A percentile compares a stretch with the other conserved stretches of the same genome.
phyloP scores from a whole-genome alignment of 1,140 invertebrate genomes.

The Sitophilus oryzae region DNA sequence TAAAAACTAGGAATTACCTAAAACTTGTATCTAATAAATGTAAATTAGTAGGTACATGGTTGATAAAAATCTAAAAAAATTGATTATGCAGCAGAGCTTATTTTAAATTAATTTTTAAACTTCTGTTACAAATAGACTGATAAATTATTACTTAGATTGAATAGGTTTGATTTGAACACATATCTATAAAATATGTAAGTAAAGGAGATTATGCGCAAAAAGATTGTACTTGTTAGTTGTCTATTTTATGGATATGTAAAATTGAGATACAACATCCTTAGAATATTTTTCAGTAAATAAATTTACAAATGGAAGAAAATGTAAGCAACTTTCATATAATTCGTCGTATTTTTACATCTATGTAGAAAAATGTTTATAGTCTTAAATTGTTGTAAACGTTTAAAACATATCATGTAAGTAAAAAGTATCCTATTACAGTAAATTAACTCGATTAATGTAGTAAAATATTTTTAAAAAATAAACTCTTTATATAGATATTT shows the following conservation, averaged over 20 bases:
- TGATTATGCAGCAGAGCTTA: background rate
- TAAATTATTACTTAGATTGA: background rate
- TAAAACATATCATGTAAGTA: background rate
- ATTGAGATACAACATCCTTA: background rate
- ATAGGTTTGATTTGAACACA: background rate
- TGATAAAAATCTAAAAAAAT: no score
- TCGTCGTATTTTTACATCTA: background rate
- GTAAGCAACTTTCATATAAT: no score
- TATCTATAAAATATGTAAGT: no score
- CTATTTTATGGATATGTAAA: background rate
- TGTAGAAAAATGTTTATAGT: background rate
- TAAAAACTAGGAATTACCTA: no score
- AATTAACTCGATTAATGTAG: no score
- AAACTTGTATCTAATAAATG: no score
- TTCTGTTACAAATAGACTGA: background rate
- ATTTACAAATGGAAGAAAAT: background rate
- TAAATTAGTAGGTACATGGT: no score
- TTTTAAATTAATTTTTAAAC: background rate
- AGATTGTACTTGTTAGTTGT: background rate
- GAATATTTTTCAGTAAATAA: background rate
- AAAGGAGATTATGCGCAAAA: background rate
- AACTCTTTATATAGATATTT: background rate
- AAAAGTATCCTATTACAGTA: background rate
- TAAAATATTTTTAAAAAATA: background rate
- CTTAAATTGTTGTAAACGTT: background rate